These are phyloP conservation scores for Sciurus niger DNA, from an alignment of 2,113 vertebrate genomes.

Conservation along the genomic window DNA sequence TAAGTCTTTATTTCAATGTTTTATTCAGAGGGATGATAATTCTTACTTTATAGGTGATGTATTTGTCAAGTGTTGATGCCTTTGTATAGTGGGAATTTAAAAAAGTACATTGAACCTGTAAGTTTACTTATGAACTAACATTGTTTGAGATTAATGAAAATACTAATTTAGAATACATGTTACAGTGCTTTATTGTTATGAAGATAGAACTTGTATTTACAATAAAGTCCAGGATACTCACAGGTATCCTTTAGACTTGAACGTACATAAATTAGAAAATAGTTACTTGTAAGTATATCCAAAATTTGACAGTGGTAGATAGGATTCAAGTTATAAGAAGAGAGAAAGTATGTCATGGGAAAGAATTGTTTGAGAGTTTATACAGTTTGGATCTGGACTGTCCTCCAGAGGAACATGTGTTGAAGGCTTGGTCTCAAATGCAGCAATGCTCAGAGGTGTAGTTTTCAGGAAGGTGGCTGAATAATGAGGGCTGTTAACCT, in stretches of 20 bases:
- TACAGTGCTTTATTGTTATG: not conserved
- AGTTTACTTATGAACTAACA: constrained; percentile 8
- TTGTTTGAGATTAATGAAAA: constrained; percentile 44
- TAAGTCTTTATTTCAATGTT: constrained; percentile 41
- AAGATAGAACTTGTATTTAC: not conserved
- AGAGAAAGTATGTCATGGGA: not conserved
- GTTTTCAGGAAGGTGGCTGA: not conserved
- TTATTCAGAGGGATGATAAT: not conserved
- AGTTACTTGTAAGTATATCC: constrained; percentile 17
- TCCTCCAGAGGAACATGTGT: not conserved
- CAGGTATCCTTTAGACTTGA: not conserved
- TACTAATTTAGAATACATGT: constrained; percentile 12
- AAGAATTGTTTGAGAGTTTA: not conserved
- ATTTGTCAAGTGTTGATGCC: constrained; percentile 5
- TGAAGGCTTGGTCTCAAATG: no score
- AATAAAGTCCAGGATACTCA: constrained; percentile 15
- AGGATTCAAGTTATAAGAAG: not conserved
- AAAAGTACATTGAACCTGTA: constrained; percentile 22
- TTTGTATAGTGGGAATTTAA: constrained; percentile 11
- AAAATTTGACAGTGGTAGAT: not conserved
- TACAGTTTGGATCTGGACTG: not conserved
- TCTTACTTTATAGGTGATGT: not conserved
- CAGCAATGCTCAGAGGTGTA: not conserved
- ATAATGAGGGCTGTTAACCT: not conserved
- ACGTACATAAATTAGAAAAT: constrained; percentile 8